Base-by-base conservation (phyloP, 2,888 invertebrate genomes). In the Cheiracanthium punctorium region DNA sequence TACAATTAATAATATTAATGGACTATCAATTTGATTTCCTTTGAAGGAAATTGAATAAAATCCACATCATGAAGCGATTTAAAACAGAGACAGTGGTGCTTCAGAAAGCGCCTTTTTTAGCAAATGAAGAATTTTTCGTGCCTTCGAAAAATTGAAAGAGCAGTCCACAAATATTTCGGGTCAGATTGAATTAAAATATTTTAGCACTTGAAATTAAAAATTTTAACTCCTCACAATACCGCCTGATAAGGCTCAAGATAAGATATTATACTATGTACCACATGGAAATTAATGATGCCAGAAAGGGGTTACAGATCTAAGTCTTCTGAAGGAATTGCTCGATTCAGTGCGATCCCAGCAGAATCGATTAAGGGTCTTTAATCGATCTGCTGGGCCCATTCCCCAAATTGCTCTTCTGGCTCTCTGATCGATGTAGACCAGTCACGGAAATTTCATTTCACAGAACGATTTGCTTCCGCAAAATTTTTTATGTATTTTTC, bases 391-490 rank as follows among this genome's bases (percentile, higher is more conserved):
- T 52, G 37, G 24, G 69, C 20, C 74, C 69, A 81, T 81, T 74
- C 73, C 29, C 69, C 29, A 74, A 81, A 81, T 81, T 73, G 74
- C 74, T 69, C 69, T 74, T 73, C 80, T 80, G 48, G 37, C 41
- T 74, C 48, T 81, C 64, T 80, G 72, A 80, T 80, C 80, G 72
- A 80, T 80, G 80, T 80, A n/a, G 72, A 65, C 65, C 80, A 72
- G 72, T 72, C 80, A 80, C 80, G 72, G 64, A 72, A 80, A 72
- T 80, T 80, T 80, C 72, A 80, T 80, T 80, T 80, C 80, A 72
- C 64, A 20, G 65, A 72, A 72, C 72, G 80, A 80, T 80, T 73
- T 80, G 65, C 72, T 80, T 65, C 72, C 65, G 58, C 30, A n/a
- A 33, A 58, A 64, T 80, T 64, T 52, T 67, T 69, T 58, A 52